These are phyloP conservation scores for Siniperca scherzeri DNA, from an alignment of 2,797 vertebrate species.

Conservation along the genomic window DNA sequence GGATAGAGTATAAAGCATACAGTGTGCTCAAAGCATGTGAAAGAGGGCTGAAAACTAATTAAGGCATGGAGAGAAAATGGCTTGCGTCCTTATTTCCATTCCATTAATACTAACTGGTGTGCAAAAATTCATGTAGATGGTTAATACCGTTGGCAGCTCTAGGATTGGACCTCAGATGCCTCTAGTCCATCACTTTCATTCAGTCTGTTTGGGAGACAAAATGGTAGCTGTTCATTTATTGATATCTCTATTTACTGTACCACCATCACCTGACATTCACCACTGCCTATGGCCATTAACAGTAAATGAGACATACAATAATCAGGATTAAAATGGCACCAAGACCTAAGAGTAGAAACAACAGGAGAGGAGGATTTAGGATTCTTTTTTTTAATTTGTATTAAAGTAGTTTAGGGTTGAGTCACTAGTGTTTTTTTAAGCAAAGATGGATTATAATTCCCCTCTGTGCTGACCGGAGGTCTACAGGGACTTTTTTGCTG, in stretches of 20 bases:
- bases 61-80: background rate
- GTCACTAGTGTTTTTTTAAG: background rate
- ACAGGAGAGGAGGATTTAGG: background rate
- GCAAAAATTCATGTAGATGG: slow-evolving; percentile 3
- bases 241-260: slow-evolving; percentile 64
- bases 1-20: background rate
- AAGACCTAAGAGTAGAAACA: background rate
- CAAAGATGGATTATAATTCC: slow-evolving; percentile 16
- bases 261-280: slow-evolving; percentile 3
- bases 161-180: slow-evolving; percentile 5
- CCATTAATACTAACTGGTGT: slow-evolving; percentile 39
- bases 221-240: slow-evolving; percentile 70
- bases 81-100: slow-evolving; percentile 5
- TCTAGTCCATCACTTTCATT: slow-evolving; percentile 21
- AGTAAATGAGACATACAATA: slow-evolving; percentile 19
- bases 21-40: background rate
- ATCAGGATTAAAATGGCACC: slow-evolving; percentile 24
- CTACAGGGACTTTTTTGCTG: slow-evolving; percentile 24
- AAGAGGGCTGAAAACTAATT: background rate
- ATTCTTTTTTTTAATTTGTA: background rate
- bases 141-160: slow-evolving; percentile 14
- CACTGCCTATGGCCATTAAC: slow-evolving; percentile 10
- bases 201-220: slow-evolving; percentile 23
- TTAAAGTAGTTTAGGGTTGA: background rate
- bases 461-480: slow-evolving; percentile 11